Percentiles rank a stretch among this genome's conserved stretches.
Evolutionary conservation across 2,113 vertebrate genomes (phyloP).

Genomic region (Emydocephalus ijimae): DNA sequence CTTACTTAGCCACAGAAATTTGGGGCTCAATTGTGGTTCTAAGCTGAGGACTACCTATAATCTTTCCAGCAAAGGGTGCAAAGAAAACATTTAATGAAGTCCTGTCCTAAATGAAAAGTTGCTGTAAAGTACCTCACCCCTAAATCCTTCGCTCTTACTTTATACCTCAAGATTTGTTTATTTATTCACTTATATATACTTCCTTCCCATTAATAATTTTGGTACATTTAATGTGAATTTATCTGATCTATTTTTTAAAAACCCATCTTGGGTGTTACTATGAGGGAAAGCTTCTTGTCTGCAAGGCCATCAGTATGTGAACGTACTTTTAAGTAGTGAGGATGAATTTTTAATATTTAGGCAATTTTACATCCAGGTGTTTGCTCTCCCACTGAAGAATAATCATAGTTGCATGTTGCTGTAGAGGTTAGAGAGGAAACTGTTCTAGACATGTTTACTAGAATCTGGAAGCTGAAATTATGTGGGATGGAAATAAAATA

Average conservation of each 20-base stretch:
- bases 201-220: neutral
- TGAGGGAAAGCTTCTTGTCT: neutral
- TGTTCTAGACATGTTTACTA: neutral
- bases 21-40: too few relatives aligned
- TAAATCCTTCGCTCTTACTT: neutral
- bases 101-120: neutral
- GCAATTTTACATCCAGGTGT: neutral
- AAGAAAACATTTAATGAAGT: neutral
- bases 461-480: neutral
- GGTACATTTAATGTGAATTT: neutral
- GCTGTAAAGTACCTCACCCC: neutral
- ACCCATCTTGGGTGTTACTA: neutral
- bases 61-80: neutral
- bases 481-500: neutral
- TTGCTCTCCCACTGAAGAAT: neutral
- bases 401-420: neutral
- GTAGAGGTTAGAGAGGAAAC: neutral
- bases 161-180: neutral
- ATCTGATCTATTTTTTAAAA: neutral
- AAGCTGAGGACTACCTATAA: too few relatives aligned
- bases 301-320: neutral
- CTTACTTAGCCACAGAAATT: too few relatives aligned
- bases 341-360: neutral
- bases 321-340: neutral
- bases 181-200: neutral